A percentile compares a stretch with the other conserved stretches of the same genome.
These are phyloP conservation scores for Noctua pronuba DNA, from an alignment of 2,888 invertebrate genomes.

Conservation along the genomic window DNA sequence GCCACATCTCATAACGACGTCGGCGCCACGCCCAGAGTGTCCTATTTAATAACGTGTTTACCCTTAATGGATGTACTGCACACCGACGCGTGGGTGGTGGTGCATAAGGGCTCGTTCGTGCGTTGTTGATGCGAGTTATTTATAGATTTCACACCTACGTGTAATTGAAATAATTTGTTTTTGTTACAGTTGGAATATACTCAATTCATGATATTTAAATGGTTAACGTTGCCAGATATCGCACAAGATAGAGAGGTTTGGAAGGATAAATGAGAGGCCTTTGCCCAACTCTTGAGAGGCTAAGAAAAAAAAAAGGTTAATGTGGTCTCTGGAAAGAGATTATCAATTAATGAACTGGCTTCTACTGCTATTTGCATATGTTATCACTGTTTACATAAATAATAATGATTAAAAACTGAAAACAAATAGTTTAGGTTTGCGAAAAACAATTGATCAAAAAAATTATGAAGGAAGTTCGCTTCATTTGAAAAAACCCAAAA, in stretches of 20 bases:
- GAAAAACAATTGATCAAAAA: background rate
- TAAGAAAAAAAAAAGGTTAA: no score
- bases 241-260: no score
- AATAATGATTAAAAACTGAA: no score
- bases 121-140: background rate
- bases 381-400: background rate
- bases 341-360: no score
- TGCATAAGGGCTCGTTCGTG: background rate
- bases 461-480: background rate
- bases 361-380: no score
- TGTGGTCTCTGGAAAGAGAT: no score
- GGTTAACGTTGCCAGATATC: no score
- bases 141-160: background rate
- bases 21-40: conserved; percentile 76
- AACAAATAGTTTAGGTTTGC: background rate
- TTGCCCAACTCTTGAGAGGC: no score
- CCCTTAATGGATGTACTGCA: conserved; percentile 66
- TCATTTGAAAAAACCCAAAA: background rate
- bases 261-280: no score
- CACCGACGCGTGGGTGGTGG: conserved; percentile 64
- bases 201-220: no score
- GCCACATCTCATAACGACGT: conserved; percentile 75
- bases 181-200: background rate
- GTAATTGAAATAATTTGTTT: background rate
- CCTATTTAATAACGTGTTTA: conserved; percentile 85